Conservation (phyloP, 2,888 invertebrate genomes). For the Drosophila koepferae region DNA sequence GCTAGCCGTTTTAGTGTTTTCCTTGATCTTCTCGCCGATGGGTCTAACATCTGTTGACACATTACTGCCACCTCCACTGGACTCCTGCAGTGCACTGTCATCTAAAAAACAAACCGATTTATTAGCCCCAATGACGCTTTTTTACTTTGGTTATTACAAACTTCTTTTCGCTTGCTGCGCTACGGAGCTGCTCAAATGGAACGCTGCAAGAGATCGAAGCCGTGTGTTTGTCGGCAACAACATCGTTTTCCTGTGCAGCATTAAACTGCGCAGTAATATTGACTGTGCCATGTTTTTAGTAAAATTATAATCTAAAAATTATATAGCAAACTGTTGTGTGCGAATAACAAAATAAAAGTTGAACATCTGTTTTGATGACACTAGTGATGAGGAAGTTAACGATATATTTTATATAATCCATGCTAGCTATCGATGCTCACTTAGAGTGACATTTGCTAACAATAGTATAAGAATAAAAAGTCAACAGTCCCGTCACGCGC, state of each 20-base stretch:
- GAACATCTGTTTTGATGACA: slow-evolving; percentile 55
- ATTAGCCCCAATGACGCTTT: not conserved
- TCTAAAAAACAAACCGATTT: slow-evolving; percentile 14
- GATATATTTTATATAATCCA: slow-evolving; percentile 47
- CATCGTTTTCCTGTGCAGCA: slow-evolving; percentile 44
- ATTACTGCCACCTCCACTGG: slow-evolving; percentile 56
- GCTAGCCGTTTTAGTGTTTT: slow-evolving; percentile 94
- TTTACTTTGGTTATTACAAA: slow-evolving; percentile 24
- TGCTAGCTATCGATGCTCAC: not conserved
- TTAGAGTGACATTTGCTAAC: not conserved
- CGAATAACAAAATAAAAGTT: slow-evolving; percentile 29
- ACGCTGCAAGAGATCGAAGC: slow-evolving; percentile 41
- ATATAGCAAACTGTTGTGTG: slow-evolving; percentile 28
- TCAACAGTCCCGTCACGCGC: not conserved
- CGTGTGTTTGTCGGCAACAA: slow-evolving; percentile 30
- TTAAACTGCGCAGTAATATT: slow-evolving; percentile 66
- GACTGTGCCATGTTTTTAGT: slow-evolving; percentile 65
- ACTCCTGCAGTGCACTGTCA: slow-evolving; percentile 50
- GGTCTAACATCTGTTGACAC: slow-evolving; percentile 87
- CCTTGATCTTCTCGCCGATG: slow-evolving; percentile 92
- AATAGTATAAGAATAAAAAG: not conserved
- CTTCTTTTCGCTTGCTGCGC: slow-evolving; percentile 49
- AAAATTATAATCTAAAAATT: slow-evolving; percentile 10
- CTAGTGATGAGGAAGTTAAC: slow-evolving; percentile 23
- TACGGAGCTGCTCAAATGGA: slow-evolving; percentile 35